Evolutionary conservation across 1,140 invertebrate species (phyloP), one percentile per base, ranked within the genome.

Genomic region (Drepana arcuata): DNA sequence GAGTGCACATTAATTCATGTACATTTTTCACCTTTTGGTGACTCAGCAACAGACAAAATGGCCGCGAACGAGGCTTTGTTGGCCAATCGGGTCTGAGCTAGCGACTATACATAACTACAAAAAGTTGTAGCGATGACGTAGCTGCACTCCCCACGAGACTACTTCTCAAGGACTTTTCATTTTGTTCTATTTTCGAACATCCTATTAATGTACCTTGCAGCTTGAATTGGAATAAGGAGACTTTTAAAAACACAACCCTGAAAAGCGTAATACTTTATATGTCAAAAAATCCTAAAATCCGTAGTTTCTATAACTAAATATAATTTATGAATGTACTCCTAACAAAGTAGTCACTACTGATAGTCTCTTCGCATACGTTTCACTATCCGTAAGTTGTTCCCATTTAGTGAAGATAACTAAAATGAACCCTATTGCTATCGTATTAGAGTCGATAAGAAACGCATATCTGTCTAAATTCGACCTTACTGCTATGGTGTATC

Each of bases 31-130:
- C 77, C 70, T 78, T 79, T 73, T 75, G 73, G 75, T 84, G 83
- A 84, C 63, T 84, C 83, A 84, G 78, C 72, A 72, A n/a, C 66
- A 61, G 63, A 73, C 77, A 84, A 84, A 81, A 84, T 84, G 83
- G 80, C 83, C 68, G 80, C 73, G 69, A 54, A 66, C 64, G 68
- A 77, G 68, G 71, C 70, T 72, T 72, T 74, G 64, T 73, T 71
- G 63, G 67, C 79, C 83, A 83, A 84, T 82, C 62, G 48, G 54
- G 59, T 41, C 36, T 57, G 52, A 50, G 61, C 62, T 64, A 51
- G 53, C 47, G 40, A 42, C 55, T 44, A 72, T 74, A 84, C 77
- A 78, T 82, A 82, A 68, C 75, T 80, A 80, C 70, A 78, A 79
- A n/a, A 75, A 71, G 67, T 74, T 60, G 53, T 55, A 55, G 53